Base-by-base conservation (phyloP, 1,140 invertebrate genomes). In the Potamilus streckersoni region DNA sequence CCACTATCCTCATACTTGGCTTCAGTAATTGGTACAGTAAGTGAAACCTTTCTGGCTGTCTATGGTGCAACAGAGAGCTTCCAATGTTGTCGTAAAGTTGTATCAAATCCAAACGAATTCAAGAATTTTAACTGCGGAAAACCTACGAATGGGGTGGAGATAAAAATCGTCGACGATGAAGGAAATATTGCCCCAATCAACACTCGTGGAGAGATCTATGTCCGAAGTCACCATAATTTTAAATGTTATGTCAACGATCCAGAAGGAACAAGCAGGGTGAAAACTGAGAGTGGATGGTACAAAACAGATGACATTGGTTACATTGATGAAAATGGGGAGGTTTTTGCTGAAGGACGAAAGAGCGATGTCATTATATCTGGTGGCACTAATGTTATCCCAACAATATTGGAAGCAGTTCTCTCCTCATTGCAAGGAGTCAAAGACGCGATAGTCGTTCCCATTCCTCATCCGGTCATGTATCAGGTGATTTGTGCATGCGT, bases 211-310 rank as follows among this genome's bases (percentile, higher is more conserved):
- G 69, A 80, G 23, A 17, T 80, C 11, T 64, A 67, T n/a, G 59
- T 77, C 19, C 63, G 61, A 16, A n/a, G 27, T 38, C 16, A 49
- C 0, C 72, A n/a, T n/a, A 63, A 88, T 49, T 88, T 90, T 76
- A 83, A 85, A 72, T 95, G 94, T 2, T 98, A 98, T 89, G 97
- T 84, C 75, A 87, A 85, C 77, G 82, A 90, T 71, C 83, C 84
- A n/a, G 89, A 89, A 69, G 83, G 87, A 68, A 91, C 90, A 5
- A 79, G 77, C 55, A 83, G 88, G 68, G 80, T 79, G 5, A 60
- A 91, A 13, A 89, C 91, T 66, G 65, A 71, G 0, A 90, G 91
- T 68, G 91, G 90, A 0, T 91, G 87, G 88, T 79, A 89, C 23
- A 86, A 88, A 71, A 89, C 88, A 15, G 89, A 89, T 57, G 90